These are phyloP conservation scores for Parapsyche elsis DNA, from an alignment of 1,140 invertebrate species.

Conservation along the genomic window DNA sequence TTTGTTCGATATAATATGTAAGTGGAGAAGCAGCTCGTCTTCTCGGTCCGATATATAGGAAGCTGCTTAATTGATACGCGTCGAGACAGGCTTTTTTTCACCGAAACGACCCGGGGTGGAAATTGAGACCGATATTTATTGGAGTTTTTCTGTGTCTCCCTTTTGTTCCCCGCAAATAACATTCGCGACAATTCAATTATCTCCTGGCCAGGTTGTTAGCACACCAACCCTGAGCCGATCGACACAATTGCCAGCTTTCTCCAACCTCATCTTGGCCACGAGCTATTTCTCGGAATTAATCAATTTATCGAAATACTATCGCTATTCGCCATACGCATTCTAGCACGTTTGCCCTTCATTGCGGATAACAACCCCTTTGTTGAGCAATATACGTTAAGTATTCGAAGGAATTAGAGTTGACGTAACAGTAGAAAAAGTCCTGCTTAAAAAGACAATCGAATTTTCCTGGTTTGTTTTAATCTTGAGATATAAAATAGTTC, in stretches of 20 bases:
- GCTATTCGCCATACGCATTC: no score
- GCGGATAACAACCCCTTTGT: no score
- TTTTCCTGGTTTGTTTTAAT: background rate
- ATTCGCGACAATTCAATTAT: conserved; percentile 55
- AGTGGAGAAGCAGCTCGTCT: background rate
- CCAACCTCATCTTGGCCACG: no score
- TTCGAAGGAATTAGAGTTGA: no score
- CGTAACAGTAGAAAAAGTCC: no score
- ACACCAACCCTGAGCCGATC: background rate
- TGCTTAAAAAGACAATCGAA: no score
- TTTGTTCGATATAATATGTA: background rate
- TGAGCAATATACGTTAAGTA: no score
- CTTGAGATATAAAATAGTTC: conserved; percentile 5
- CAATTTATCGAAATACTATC: conserved; percentile 21
- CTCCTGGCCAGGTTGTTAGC: conserved; percentile 46
- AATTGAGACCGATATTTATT: conserved; percentile 55
- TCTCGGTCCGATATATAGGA: background rate
- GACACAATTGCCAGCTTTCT: background rate
- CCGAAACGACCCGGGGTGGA: conserved; percentile 35
- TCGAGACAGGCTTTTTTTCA: conserved; percentile 13
- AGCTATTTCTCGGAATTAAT: conserved; percentile 4
- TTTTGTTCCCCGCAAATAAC: conserved; percentile 52
- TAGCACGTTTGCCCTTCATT: no score
- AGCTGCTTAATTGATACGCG: conserved; percentile 1
- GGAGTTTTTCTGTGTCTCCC: conserved; percentile 45